A percentile compares a stretch with the other conserved stretches of the same genome.
These are phyloP conservation scores for Apeltes quadracus DNA, from an alignment of 2,113 vertebrate species.

Conservation along the genomic window DNA sequence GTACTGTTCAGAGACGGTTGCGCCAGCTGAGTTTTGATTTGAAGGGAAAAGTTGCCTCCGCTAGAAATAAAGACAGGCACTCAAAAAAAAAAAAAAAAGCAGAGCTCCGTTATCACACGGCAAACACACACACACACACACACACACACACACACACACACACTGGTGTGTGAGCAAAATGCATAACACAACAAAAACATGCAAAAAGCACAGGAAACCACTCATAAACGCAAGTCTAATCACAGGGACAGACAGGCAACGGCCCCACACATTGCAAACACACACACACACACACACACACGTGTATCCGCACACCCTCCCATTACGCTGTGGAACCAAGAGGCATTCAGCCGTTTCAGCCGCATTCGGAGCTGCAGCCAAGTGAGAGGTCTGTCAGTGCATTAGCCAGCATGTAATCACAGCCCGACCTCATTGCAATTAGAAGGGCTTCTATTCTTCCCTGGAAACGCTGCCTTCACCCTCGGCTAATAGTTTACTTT, in stretches of 20 bases:
- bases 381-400: slow-evolving; percentile 76
- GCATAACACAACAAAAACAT: slow-evolving; percentile 47
- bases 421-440: slow-evolving; percentile 80
- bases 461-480: slow-evolving; percentile 74
- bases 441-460: slow-evolving; percentile 76
- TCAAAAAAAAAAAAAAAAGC: slow-evolving; percentile 58
- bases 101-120: slow-evolving; percentile 26
- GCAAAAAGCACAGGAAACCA: slow-evolving; percentile 42
- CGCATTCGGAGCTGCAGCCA: slow-evolving; percentile 72
- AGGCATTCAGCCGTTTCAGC: slow-evolving; percentile 76
- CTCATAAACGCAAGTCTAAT: slow-evolving; percentile 46
- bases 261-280: slow-evolving; percentile 45
- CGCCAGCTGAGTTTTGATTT: slow-evolving; percentile 69
- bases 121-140: slow-evolving; percentile 30
- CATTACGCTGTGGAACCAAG: slow-evolving; percentile 74
- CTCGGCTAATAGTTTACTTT: slow-evolving; percentile 77
- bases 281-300: slow-evolving; percentile 45
- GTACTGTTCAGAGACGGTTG: slow-evolving; percentile 51
- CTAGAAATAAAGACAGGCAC: slow-evolving; percentile 70
- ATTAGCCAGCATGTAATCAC: slow-evolving; percentile 81
- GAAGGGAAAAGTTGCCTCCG: slow-evolving; percentile 65
- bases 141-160: background rate
- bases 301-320: slow-evolving; percentile 53
- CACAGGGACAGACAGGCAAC: slow-evolving; percentile 55
- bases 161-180: slow-evolving; percentile 22